phyloP scores from a whole-genome alignment of 2,113 vertebrate species.

The Hippocampus mohnikei region DNA sequence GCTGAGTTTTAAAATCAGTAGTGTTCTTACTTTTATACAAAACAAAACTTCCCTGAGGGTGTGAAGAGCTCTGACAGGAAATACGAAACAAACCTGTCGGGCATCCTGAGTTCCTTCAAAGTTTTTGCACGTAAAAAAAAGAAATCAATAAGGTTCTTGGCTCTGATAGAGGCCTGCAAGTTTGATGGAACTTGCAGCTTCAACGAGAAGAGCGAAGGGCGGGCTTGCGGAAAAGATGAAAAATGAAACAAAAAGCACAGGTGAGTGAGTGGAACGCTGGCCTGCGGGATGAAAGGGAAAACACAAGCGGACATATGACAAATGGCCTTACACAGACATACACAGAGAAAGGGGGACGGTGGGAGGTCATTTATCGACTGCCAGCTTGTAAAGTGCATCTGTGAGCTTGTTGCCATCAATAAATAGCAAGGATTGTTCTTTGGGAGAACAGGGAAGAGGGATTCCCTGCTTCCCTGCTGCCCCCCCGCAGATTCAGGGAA shows the following conservation, averaged over 20 bases:
- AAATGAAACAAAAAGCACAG: slow-evolving; percentile 18
- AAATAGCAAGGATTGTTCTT: slow-evolving; percentile 15
- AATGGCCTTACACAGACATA: background rate
- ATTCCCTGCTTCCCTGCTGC: slow-evolving; percentile 6
- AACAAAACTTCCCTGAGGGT: slow-evolving; percentile 1
- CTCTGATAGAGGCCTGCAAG: background rate
- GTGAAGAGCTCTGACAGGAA: background rate
- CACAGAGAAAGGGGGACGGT: background rate
- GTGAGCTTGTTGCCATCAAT: slow-evolving; percentile 20
- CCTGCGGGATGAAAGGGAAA: slow-evolving; percentile 8
- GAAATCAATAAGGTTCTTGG: slow-evolving; percentile 2
- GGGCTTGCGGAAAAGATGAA: background rate
- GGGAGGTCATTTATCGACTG: slow-evolving; percentile 9
- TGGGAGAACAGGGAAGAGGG: slow-evolving; percentile 18
- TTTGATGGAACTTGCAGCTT: background rate
- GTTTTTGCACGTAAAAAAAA: background rate
- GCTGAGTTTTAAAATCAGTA: background rate
- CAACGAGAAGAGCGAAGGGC: background rate
- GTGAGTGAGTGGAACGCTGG: slow-evolving; percentile 10
- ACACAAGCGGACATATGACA: background rate
- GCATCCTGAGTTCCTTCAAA: background rate
- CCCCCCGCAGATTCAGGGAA: slow-evolving; percentile 9
- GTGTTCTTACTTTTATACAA: background rate
- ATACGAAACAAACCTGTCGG: background rate
- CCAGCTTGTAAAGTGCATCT: slow-evolving; percentile 7